Evolutionary conservation across 2,888 invertebrate species (phyloP).

Genomic region (Argyra leucocephala): DNA sequence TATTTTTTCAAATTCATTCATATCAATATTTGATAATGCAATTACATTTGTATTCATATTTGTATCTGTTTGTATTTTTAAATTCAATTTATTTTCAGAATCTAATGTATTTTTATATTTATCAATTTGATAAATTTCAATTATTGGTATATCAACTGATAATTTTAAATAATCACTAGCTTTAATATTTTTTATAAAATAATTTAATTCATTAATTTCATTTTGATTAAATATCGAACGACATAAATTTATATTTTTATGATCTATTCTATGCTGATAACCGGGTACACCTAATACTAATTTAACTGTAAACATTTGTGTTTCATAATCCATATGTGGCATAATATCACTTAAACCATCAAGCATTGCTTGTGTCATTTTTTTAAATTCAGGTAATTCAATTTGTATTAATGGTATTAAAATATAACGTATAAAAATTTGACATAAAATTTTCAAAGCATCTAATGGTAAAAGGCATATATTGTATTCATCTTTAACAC

Average conservation of each 20-base stretch:
- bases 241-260: constrained; percentile 14
- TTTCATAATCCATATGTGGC: constrained; percentile 20
- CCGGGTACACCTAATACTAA: constrained; percentile 22
- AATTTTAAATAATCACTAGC: constrained; percentile 10
- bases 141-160: constrained; percentile 15
- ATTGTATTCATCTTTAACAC: constrained; percentile 53
- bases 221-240: constrained; percentile 20
- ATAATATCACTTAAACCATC: constrained; percentile 20
- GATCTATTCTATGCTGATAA: constrained; percentile 21
- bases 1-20: not conserved
- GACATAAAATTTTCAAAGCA: constrained; percentile 20
- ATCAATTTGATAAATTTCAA: constrained; percentile 11
- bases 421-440: constrained; percentile 22
- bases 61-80: not conserved
- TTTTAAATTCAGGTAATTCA: constrained; percentile 20
- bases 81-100: no score
- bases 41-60: constrained; percentile 5
- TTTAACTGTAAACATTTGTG: constrained; percentile 19
- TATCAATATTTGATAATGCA: not conserved
- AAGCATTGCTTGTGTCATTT: constrained; percentile 21
- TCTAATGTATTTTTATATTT: not conserved
- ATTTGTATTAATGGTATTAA: constrained; percentile 22
- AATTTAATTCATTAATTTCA: constrained; percentile 17
- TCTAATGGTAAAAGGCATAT: constrained; percentile 21
- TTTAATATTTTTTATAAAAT: not conserved